A percentile compares a stretch with the other conserved stretches of the same genome.
These are phyloP conservation scores for Hipparchia sbordonii DNA, from an alignment of 2,888 invertebrate species.

Conservation along the genomic window DNA sequence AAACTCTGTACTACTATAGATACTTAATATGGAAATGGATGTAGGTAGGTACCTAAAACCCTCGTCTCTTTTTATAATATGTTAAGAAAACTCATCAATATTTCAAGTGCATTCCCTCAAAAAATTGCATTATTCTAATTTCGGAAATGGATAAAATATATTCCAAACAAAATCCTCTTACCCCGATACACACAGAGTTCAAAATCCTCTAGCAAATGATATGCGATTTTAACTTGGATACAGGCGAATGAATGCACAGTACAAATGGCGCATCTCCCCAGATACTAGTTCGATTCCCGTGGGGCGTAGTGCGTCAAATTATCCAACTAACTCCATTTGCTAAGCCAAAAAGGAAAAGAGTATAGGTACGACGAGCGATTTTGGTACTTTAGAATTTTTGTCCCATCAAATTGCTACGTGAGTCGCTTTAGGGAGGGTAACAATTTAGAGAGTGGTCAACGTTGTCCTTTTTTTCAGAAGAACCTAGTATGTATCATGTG, in stretches of 20 bases:
- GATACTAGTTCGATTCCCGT: conserved; percentile 60
- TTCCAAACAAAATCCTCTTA: conserved; percentile 4
- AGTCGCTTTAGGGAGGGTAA: conserved; percentile 18
- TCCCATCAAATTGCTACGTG: conserved; percentile 34
- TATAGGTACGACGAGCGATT: conserved; percentile 37
- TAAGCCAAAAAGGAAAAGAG: conserved; percentile 56
- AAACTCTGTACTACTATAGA: neutral
- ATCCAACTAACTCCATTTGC: conserved; percentile 74
- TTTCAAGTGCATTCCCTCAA: conserved; percentile 54
- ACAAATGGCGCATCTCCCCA: conserved; percentile 51
- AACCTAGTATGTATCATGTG: neutral
- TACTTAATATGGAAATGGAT: neutral
- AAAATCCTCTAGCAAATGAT: conserved; percentile 18
- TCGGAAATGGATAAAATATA: conserved; percentile 19
- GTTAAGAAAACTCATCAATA: conserved; percentile 51
- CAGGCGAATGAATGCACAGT: conserved; percentile 41
- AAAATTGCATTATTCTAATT: conserved; percentile 69
- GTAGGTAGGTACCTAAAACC: neutral
- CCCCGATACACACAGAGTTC: neutral
- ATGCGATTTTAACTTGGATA: conserved; percentile 27
- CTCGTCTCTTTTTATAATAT: conserved; percentile 10
- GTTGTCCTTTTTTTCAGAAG: neutral
- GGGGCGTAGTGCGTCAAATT: conserved; percentile 62
- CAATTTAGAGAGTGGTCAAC: neutral
- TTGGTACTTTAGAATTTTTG: conserved; percentile 41